phyloP scores from a whole-genome alignment of 2,888 invertebrate genomes.

The Ptilodon capucinus region DNA sequence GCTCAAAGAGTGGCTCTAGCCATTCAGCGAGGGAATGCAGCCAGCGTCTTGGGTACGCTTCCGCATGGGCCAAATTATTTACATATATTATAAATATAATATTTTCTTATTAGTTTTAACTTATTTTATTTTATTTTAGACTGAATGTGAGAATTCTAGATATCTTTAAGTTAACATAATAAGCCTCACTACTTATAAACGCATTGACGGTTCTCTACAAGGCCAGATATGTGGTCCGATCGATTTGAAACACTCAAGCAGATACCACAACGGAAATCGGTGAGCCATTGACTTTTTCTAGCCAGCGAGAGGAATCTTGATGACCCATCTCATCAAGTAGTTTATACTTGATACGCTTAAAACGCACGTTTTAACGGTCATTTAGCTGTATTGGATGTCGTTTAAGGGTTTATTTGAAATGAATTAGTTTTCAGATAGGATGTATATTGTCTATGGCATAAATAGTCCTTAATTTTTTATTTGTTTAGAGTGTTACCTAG shows the following conservation, averaged over 20 bases:
- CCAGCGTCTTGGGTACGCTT: too few relatives aligned
- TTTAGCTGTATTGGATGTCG: slow-evolving; percentile 28
- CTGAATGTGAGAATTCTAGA: too few relatives aligned
- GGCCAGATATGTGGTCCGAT: slow-evolving; percentile 28
- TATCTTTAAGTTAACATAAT: not conserved
- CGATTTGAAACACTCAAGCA: slow-evolving; percentile 32
- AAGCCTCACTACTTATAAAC: not conserved
- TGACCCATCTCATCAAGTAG: slow-evolving; percentile 27
- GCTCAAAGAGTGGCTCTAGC: too few relatives aligned
- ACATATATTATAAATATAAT: too few relatives aligned
- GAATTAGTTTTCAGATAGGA: slow-evolving; percentile 12
- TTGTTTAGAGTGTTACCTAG: too few relatives aligned
- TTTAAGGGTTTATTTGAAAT: slow-evolving; percentile 32
- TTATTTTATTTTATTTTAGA: too few relatives aligned
- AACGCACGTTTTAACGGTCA: slow-evolving; percentile 23
- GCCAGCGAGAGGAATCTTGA: slow-evolving; percentile 46
- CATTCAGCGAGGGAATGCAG: too few relatives aligned
- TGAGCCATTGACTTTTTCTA: slow-evolving; percentile 54
- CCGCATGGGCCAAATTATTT: too few relatives aligned
- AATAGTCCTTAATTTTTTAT: too few relatives aligned
- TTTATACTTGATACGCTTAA: slow-evolving; percentile 22
- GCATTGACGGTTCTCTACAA: not conserved
- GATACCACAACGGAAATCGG: slow-evolving; percentile 65
- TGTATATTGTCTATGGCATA: not conserved
- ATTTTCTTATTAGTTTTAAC: too few relatives aligned